These are phyloP conservation scores for Neofelis nebulosa DNA, from an alignment of 2,113 vertebrate genomes.

Conservation along the genomic window DNA sequence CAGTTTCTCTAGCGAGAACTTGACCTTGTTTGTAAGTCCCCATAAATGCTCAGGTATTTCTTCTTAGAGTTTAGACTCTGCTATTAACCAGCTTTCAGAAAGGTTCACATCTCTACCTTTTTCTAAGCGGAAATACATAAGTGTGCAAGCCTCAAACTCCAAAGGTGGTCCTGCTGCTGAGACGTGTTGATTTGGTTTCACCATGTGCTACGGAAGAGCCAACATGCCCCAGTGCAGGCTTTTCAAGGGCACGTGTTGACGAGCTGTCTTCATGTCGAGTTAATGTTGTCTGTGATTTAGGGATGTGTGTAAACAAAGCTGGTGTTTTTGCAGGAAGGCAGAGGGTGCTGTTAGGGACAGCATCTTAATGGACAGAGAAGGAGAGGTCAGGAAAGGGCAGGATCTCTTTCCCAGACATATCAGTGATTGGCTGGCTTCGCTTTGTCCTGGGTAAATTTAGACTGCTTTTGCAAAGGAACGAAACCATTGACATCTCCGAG, in stretches of 20 bases:
- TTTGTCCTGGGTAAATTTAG: background rate
- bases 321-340: background rate
- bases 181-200: accelerated
- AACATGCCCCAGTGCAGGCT: background rate
- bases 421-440: background rate
- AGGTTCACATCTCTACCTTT: background rate
- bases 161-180: accelerated
- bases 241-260: background rate
- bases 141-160: background rate
- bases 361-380: background rate
- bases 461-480: constrained; percentile 33
- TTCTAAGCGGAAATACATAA: background rate
- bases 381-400: background rate
- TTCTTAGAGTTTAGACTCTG: background rate
- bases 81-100: background rate
- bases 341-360: background rate
- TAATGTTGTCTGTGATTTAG: background rate
- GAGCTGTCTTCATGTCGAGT: background rate
- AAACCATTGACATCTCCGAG: background rate
- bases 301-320: background rate
- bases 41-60: background rate
- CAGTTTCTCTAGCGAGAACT: background rate
- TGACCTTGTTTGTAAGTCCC: background rate
- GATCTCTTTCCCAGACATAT: background rate
- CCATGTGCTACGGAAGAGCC: too few species aligned